Percentiles rank a stretch among this genome's conserved stretches.
Conservation (phyloP, 2,888 invertebrate genomes). For the Pharmacophagus antenor region DNA sequence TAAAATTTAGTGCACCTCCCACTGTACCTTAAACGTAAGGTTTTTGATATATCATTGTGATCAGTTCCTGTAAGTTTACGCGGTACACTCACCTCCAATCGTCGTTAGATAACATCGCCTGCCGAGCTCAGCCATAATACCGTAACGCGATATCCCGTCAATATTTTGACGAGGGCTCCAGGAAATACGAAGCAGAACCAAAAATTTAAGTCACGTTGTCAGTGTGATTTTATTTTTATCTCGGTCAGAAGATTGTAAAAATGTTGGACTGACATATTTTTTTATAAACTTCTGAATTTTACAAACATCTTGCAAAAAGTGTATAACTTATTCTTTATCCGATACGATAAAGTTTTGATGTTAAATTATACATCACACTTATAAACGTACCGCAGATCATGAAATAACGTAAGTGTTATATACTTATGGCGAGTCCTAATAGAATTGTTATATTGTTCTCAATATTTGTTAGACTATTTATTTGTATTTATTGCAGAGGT, state of each 20-base stretch:
- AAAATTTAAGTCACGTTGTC: constrained; percentile 10
- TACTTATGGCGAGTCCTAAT: too few species aligned
- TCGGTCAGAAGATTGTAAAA: not conserved
- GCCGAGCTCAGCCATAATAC: constrained; percentile 35
- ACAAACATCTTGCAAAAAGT: not conserved
- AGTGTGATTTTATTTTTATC: constrained; percentile 2
- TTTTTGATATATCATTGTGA: constrained; percentile 61
- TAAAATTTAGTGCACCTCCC: constrained; percentile 11
- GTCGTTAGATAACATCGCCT: constrained; percentile 59
- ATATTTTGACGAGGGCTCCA: constrained; percentile 60
- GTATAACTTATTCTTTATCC: too few species aligned
- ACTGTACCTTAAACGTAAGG: not conserved
- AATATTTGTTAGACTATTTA: too few species aligned
- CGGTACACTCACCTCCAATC: constrained; percentile 55
- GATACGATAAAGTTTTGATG: too few species aligned
- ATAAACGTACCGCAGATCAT: too few species aligned
- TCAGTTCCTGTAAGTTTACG: constrained; percentile 50
- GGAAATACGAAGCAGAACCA: constrained; percentile 21
- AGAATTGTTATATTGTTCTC: too few species aligned
- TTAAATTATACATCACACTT: too few species aligned
- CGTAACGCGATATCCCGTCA: constrained; percentile 54
- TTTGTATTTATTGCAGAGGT: too few species aligned
- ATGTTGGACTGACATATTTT: not conserved
- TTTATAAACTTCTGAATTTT: not conserved
- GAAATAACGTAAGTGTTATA: too few species aligned